Conservation (phyloP, 2,797 vertebrate genomes). For the Gymnoscopelus braueri region DNA sequence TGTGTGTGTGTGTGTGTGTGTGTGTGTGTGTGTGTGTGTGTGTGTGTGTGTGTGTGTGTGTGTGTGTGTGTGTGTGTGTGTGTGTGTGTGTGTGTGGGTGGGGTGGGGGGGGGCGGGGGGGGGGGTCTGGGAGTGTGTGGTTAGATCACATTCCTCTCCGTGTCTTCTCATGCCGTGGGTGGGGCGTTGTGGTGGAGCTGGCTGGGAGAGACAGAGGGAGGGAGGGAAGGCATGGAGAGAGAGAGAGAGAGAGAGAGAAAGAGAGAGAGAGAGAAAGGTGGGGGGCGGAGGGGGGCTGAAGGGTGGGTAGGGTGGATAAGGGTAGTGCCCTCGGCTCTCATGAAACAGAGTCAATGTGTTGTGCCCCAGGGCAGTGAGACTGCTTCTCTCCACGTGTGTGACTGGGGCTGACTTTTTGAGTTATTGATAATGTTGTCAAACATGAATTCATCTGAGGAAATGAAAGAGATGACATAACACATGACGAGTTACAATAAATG, state of each 20-base stretch:
- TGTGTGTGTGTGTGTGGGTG: background rate
- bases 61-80: background rate
- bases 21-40: constrained; percentile 2
- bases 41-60: constrained; percentile 1
- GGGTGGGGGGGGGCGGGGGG: constrained; percentile 53
- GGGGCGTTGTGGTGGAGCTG: constrained; percentile 66
- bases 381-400: constrained; percentile 54
- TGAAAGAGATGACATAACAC: no score
- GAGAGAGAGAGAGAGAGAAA: constrained; percentile 25
- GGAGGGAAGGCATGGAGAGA: constrained; percentile 40
- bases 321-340: constrained; percentile 56
- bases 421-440: no score
- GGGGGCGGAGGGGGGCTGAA: constrained; percentile 49
- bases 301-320: constrained; percentile 5
- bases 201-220: constrained; percentile 59
- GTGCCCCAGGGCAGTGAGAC: constrained; percentile 72
- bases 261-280: constrained; percentile 44
- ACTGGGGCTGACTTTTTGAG: no score
- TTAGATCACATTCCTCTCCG: constrained; percentile 74
- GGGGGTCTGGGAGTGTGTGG: constrained; percentile 68
- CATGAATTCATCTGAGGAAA: no score
- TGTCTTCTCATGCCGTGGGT: constrained; percentile 78
- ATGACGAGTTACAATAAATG: no score
- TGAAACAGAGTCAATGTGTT: constrained; percentile 57
- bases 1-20: background rate